These are phyloP conservation scores for Laterallus jamaicensis DNA, from an alignment of 2,113 vertebrate species.

Conservation along the genomic window DNA sequence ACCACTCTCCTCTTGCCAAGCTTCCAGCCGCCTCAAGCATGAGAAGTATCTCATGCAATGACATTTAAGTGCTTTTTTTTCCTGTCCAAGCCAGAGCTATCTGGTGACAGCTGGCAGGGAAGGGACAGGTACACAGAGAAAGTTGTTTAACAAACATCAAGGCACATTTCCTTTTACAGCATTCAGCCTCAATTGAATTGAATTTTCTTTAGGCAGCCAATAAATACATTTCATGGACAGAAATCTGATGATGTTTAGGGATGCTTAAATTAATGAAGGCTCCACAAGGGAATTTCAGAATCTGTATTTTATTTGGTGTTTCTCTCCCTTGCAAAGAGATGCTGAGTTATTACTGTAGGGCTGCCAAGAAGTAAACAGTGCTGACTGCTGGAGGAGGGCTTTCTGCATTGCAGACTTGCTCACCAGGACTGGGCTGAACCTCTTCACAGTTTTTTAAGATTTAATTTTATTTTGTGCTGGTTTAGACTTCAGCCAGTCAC, in stretches of 20 bases:
- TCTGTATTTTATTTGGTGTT: not conserved
- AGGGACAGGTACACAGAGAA: not conserved
- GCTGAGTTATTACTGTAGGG: not conserved
- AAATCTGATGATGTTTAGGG: not conserved
- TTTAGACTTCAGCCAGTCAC: not conserved
- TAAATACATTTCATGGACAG: not conserved
- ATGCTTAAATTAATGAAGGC: not conserved
- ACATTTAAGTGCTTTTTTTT: not conserved
- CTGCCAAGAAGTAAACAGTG: not conserved
- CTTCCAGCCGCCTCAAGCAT: accelerated
- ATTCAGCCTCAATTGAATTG: not conserved
- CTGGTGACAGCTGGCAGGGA: not conserved
- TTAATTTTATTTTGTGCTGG: not conserved
- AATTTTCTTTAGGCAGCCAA: not conserved
- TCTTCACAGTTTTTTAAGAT: not conserved
- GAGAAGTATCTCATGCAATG: not conserved
- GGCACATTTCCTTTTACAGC: not conserved
- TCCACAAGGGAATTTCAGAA: not conserved
- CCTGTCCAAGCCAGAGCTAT: not conserved
- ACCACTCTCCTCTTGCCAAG: not conserved
- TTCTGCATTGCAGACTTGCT: not conserved
- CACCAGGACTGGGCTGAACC: not conserved
- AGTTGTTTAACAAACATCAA: not conserved
- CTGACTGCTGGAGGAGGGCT: not conserved
- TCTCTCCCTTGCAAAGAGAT: not conserved